These are phyloP conservation scores for Octonoba sinensis DNA, from an alignment of 2,888 invertebrate species.

Conservation along the genomic window DNA sequence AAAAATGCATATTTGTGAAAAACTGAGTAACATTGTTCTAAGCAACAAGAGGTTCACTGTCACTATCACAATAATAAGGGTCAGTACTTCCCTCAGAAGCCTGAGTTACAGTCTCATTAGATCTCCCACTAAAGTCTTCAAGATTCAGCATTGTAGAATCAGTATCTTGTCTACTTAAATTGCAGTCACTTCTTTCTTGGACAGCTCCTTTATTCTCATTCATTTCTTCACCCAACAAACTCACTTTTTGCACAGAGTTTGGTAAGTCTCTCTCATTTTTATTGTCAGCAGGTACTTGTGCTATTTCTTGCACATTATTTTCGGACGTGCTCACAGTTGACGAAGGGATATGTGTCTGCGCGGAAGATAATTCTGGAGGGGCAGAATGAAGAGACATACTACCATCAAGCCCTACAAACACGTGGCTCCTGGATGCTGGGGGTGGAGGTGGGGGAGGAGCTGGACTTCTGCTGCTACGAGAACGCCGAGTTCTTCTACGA, in stretches of 20 bases:
- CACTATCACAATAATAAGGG: conserved; percentile 53
- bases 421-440: background rate
- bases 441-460: conserved; percentile 4
- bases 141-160: conserved; percentile 2
- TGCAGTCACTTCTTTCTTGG: too few species aligned
- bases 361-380: too few species aligned
- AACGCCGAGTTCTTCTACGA: conserved; percentile 27
- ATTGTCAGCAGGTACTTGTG: too few species aligned
- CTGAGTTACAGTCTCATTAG: background rate
- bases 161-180: too few species aligned
- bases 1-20: too few species aligned
- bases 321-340: too few species aligned
- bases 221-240: too few species aligned
- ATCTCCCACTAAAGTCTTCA: background rate
- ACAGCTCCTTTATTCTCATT: too few species aligned
- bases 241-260: too few species aligned
- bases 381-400: background rate
- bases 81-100: background rate
- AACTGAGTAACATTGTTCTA: background rate
- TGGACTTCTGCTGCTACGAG: conserved; percentile 10
- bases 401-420: background rate
- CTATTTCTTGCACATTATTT: too few species aligned
- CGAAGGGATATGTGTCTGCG: too few species aligned
- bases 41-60: conserved; percentile 50
- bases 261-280: too few species aligned